A percentile compares a stretch with the other conserved stretches of the same genome.
Conservation (phyloP, 2,113 vertebrate genomes). For the Carassius gibelio region DNA sequence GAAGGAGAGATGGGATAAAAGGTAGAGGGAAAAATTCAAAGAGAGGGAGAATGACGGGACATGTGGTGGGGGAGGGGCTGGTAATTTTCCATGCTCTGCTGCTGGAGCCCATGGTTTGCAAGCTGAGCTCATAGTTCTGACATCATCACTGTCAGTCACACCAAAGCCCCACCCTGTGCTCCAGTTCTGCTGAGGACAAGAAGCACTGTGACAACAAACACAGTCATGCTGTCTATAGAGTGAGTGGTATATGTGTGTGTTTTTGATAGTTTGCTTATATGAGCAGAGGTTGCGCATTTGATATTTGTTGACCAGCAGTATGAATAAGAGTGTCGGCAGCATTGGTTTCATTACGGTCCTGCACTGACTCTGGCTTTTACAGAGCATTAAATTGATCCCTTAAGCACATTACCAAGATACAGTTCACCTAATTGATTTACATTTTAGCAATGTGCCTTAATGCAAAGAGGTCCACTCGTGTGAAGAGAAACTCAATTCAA, state of each 20-base stretch:
- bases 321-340: slow-evolving; percentile 39
- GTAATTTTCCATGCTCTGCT: slow-evolving; percentile 76
- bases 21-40: slow-evolving; percentile 26
- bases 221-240: neutral
- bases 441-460: neutral
- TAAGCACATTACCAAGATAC: slow-evolving; percentile 55
- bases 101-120: slow-evolving; percentile 66
- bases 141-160: slow-evolving; percentile 63
- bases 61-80: slow-evolving; percentile 71
- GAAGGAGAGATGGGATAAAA: slow-evolving; percentile 31
- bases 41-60: slow-evolving; percentile 9
- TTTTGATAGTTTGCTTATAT: neutral
- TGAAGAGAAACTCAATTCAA: neutral
- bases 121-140: slow-evolving; percentile 58
- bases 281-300: neutral
- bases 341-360: slow-evolving; percentile 27
- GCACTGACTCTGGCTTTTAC: slow-evolving; percentile 5
- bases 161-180: slow-evolving; percentile 46
- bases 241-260: neutral
- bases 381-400: slow-evolving; percentile 63
- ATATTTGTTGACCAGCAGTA: slow-evolving; percentile 13
- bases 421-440: slow-evolving; percentile 54
- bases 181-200: slow-evolving; percentile 7
- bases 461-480: neutral
- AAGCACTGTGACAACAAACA: neutral